Evolutionary conservation across 1,140 invertebrate genomes (phyloP).

Genomic region (Apolygus lucorum): DNA sequence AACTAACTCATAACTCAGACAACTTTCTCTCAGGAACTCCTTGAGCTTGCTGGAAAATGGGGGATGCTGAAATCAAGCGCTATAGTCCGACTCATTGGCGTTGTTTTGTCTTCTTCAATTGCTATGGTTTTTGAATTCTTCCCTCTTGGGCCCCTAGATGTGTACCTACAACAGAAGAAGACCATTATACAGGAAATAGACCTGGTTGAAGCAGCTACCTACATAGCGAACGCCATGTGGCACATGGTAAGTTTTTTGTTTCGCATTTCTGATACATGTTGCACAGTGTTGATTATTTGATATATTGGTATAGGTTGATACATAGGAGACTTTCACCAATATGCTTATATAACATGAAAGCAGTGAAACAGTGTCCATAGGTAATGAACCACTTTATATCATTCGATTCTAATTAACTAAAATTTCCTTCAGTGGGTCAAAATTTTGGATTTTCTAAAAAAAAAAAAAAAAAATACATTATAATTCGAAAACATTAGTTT

Average conservation of each 20-base stretch:
- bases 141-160: slow-evolving; percentile 63
- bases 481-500: no score
- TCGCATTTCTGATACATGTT: background rate
- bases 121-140: slow-evolving; percentile 73
- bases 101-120: slow-evolving; percentile 63
- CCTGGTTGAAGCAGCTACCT: slow-evolving; percentile 65
- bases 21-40: slow-evolving; percentile 51
- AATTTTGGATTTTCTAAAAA: no score
- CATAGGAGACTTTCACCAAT: no score
- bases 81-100: slow-evolving; percentile 62
- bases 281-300: no score
- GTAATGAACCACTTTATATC: no score
- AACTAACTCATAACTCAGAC: background rate
- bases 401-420: no score
- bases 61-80: slow-evolving; percentile 61
- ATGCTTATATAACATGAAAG: no score
- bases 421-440: no score
- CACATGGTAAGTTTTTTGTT: slow-evolving; percentile 50
- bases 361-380: no score
- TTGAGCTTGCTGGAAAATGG: slow-evolving; percentile 64
- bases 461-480: no score
- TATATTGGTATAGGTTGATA: no score
- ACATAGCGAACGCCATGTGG: slow-evolving; percentile 69
- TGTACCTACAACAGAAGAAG: slow-evolving; percentile 52
- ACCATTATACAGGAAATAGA: slow-evolving; percentile 54